Evolutionary conservation across 2,888 invertebrate genomes (phyloP).

Genomic region (Sceliomorpha sp.): DNA sequence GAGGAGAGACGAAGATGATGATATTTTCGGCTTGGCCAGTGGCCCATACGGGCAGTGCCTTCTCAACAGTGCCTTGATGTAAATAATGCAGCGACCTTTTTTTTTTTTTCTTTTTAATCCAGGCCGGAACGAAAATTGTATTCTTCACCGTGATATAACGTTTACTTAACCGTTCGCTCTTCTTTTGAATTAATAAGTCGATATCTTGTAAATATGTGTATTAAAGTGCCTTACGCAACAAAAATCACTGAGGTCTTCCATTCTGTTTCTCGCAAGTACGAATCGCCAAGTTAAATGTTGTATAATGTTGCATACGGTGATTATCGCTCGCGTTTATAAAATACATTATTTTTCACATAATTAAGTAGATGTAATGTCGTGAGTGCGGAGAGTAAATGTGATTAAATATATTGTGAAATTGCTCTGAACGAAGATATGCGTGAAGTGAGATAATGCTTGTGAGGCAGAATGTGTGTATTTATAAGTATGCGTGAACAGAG

Average conservation of each 20-base stretch:
- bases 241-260: conserved; percentile 80
- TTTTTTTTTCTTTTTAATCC: too few relatives aligned
- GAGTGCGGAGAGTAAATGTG: conserved; percentile 48
- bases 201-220: conserved; percentile 63
- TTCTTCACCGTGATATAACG: conserved; percentile 45
- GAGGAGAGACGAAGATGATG: conserved; percentile 12
- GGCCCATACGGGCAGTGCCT: conserved; percentile 73
- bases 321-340: conserved; percentile 18
- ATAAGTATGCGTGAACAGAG: conserved; percentile 67
- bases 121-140: conserved; percentile 23
- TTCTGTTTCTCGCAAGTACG: conserved; percentile 73
- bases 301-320: conserved; percentile 26
- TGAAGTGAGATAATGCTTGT: conserved; percentile 28
- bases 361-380: conserved; percentile 46
- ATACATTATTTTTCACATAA: conserved; percentile 33
- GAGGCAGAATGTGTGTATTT: conserved; percentile 66
- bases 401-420: conserved; percentile 41
- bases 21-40: conserved; percentile 66
- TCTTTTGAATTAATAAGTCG: conserved; percentile 31
- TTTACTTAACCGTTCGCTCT: conserved; percentile 46
- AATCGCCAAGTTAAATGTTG: conserved; percentile 57
- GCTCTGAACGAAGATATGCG: conserved; percentile 36
- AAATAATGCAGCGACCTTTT: conserved; percentile 57
- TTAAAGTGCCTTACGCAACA: conserved; percentile 80
- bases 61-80: conserved; percentile 75